phyloP scores from a whole-genome alignment of 2,888 invertebrate genomes.

The Lasioglossum marginatum region DNA sequence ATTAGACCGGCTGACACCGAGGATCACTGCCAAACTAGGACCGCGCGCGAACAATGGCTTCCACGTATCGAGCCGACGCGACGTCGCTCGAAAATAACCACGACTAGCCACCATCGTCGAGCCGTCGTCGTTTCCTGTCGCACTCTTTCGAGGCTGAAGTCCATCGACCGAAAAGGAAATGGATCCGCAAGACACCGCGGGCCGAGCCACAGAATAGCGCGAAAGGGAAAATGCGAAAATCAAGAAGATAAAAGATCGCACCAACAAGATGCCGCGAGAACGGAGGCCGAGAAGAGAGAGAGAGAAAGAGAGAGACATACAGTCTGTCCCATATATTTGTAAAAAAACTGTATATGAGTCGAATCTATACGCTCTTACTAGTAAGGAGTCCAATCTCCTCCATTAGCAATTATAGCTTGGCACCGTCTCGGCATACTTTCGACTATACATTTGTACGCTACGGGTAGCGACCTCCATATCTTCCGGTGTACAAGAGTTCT shows the following conservation, averaged over 20 bases:
- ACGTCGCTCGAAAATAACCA: constrained; percentile 72
- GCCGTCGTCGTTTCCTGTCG: constrained; percentile 56
- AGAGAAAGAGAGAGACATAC: neutral
- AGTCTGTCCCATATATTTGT: too few species aligned
- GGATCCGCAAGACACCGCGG: neutral
- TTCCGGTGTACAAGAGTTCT: too few species aligned
- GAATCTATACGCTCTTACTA: too few species aligned
- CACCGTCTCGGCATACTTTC: too few species aligned
- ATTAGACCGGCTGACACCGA: constrained; percentile 76
- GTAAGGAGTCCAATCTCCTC: too few species aligned
- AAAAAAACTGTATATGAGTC: too few species aligned
- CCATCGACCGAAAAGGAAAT: constrained; percentile 41
- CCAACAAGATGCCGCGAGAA: neutral
- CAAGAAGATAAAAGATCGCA: constrained; percentile 5
- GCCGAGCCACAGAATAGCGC: neutral
- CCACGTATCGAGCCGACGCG: constrained; percentile 67
- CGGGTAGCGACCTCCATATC: too few species aligned
- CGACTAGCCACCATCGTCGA: constrained; percentile 45
- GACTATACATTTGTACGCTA: too few species aligned
- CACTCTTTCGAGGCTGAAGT: constrained; percentile 57
- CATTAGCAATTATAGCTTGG: too few species aligned
- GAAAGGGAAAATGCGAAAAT: constrained; percentile 2
- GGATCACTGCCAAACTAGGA: constrained; percentile 80
- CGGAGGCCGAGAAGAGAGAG: neutral
- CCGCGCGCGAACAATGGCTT: constrained; percentile 78